These are phyloP conservation scores for Lobophora halterata DNA, from an alignment of 2,888 invertebrate genomes.

Conservation along the genomic window DNA sequence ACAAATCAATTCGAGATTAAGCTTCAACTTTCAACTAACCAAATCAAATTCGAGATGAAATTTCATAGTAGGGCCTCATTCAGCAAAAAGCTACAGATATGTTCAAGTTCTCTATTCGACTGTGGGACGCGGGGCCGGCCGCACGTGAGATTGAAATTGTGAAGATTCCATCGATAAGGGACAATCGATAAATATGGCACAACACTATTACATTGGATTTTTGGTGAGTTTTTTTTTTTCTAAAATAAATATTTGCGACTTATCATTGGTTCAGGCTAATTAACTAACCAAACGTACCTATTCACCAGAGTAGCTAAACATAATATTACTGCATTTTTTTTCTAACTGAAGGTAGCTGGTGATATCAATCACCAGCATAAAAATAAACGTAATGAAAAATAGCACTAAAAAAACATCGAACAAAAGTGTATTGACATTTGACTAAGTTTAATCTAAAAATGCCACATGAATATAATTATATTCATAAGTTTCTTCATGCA, in stretches of 20 bases:
- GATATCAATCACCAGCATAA: too few relatives aligned
- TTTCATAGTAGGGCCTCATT: constrained; percentile 37
- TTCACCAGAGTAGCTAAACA: too few relatives aligned
- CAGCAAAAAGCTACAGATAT: constrained; percentile 58
- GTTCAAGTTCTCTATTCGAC: constrained; percentile 46
- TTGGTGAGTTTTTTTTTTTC: constrained; percentile 40
- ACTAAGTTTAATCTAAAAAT: constrained; percentile 4
- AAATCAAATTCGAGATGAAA: constrained; percentile 40
- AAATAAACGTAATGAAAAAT: not conserved
- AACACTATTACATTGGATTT: constrained; percentile 43
- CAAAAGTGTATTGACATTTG: constrained; percentile 7
- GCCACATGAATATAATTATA: constrained; percentile 1
- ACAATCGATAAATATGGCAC: constrained; percentile 41
- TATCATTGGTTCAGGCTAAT: too few relatives aligned
- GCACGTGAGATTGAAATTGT: constrained; percentile 36
- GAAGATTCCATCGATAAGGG: constrained; percentile 29
- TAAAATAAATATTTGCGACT: not conserved
- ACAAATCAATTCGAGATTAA: too few relatives aligned
- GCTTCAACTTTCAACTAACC: too few relatives aligned
- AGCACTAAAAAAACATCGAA: not conserved
- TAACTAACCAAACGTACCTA: too few relatives aligned
- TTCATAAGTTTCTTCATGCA: too few relatives aligned
- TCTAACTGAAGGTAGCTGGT: too few relatives aligned
- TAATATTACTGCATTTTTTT: too few relatives aligned
- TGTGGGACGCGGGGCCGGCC: constrained; percentile 39